Evolutionary conservation across 2,113 vertebrate species (phyloP), one percentile per base, ranked within the genome.

Genomic region (Junco hyemalis): DNA sequence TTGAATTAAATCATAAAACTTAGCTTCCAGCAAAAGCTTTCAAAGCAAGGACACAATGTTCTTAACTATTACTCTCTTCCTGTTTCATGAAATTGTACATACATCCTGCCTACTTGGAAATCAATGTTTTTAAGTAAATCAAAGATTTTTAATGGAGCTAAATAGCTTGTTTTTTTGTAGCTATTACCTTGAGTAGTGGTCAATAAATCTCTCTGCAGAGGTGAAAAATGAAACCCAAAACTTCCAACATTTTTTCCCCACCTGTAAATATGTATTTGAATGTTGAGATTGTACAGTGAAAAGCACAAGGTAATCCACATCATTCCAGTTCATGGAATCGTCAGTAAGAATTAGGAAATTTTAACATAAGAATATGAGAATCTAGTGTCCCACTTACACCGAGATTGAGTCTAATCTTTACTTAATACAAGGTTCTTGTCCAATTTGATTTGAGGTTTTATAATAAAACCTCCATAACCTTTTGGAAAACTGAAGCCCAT

Each of bases 1-100:
- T 3, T 33, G 48, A 93, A 81, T 82, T 90, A 29, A 72, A n/a
- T 69, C 20, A 71, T 60, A 50, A 38, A 85, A 72, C 23, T 59
- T 76, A 83, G 36, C 63, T 94, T 93, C 66, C 42, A 93, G 71
- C 11, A 76, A 93, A 92, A 86, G 11, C 9, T 85, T 92, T 90
- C 45, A 94, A 86, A 94, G 28, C 50, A 82, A 85, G 28, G 31
- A 77, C 45, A 59, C 21, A 51, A 14, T 54, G 20, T 83, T 92
- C 74, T 77, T 88, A 69, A 80, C n/a, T 57, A n/a, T n/a, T 82
- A 50, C 36, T 81, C 21, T 77, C 16, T 71, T 81, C 53, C 23
- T 76, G 36, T 85, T n/a, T 82, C 51, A 66, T 21, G 36, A 87
- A 80, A 81, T 56, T 3, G 2, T 74, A 40, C 28, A 35, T 66